These are phyloP conservation scores for Drosophila macrospina DNA, from an alignment of 2,888 invertebrate genomes.

Conservation along the genomic window DNA sequence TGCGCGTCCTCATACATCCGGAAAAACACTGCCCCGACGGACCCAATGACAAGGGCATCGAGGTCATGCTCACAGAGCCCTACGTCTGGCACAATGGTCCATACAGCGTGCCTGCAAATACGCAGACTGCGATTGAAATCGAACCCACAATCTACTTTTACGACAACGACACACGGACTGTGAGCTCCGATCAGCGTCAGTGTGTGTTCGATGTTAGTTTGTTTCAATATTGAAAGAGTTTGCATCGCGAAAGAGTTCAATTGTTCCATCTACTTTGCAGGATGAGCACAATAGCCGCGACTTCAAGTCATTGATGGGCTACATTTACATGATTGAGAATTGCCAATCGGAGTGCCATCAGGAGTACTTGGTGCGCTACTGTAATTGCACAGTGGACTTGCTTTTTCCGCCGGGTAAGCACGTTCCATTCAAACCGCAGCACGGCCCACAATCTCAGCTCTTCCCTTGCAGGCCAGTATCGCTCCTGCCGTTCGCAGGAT, in stretches of 20 bases:
- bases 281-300: constrained; percentile 76
- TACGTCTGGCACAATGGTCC: constrained; percentile 78
- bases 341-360: constrained; percentile 84
- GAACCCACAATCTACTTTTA: constrained; percentile 82
- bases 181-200: constrained; percentile 70
- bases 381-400: constrained; percentile 84
- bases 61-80: constrained; percentile 80
- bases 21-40: constrained; percentile 75
- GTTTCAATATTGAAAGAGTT: not conserved
- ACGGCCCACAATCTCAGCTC: constrained; percentile 27
- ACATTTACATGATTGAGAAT: constrained; percentile 83
- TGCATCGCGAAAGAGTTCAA: not conserved
- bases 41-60: constrained; percentile 71
- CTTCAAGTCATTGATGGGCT: constrained; percentile 80
- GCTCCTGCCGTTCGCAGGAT: constrained; percentile 75
- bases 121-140: constrained; percentile 74
- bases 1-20: constrained; percentile 70
- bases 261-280: constrained; percentile 48
- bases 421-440: constrained; percentile 36
- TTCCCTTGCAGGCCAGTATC: constrained; percentile 68
- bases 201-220: constrained; percentile 79
- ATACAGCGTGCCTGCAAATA: constrained; percentile 74
- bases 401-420: constrained; percentile 84
- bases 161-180: constrained; percentile 77
- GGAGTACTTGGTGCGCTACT: constrained; percentile 81